Evolutionary conservation across 1,140 invertebrate species (phyloP).

Genomic region (Akabosia matsudoensis): DNA sequence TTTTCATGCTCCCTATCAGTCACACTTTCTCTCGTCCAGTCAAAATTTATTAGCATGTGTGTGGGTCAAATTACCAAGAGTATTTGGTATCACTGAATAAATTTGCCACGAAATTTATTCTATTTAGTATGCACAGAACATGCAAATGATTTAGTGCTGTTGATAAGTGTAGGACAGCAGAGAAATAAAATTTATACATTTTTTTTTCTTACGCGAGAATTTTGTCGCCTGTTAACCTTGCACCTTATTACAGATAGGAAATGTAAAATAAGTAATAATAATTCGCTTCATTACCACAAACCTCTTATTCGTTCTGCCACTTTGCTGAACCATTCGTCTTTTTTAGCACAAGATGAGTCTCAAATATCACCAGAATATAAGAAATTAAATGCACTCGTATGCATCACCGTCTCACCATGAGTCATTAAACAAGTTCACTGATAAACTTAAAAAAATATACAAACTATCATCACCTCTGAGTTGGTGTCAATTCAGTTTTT

Average conservation of each 20-base stretch:
- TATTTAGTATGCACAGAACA: neutral
- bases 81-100: neutral
- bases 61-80: neutral
- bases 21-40: neutral
- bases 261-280: neutral
- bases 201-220: neutral
- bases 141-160: neutral
- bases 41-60: too few species aligned
- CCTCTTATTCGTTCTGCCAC: neutral
- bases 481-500: too few species aligned
- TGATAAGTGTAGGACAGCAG: neutral
- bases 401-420: too few species aligned
- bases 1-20: too few species aligned
- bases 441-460: too few species aligned
- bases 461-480: too few species aligned
- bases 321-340: neutral
- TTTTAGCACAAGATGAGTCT: too few species aligned
- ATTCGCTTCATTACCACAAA: conserved; percentile 15
- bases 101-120: neutral
- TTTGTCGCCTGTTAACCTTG: conserved; percentile 22
- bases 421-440: too few species aligned
- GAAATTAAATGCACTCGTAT: too few species aligned
- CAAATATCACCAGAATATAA: neutral
- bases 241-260: neutral
- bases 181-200: conserved; percentile 11